These are phyloP conservation scores for Thermophis baileyi DNA, from an alignment of 2,113 vertebrate species.

Conservation along the genomic window DNA sequence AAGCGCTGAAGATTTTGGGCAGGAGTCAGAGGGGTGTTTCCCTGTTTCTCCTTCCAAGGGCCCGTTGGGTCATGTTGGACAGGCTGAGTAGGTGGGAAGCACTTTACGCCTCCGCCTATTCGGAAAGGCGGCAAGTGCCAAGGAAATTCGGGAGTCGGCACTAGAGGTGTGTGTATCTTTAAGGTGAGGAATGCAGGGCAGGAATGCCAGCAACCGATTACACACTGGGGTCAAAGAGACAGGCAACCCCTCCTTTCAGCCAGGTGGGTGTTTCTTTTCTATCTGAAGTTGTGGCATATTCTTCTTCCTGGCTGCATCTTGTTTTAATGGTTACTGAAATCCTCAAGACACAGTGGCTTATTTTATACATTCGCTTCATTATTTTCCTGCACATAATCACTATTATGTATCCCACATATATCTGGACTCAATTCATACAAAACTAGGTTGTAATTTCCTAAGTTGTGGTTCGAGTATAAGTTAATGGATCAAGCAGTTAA, in stretches of 20 bases:
- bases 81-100: neutral
- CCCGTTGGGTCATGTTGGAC: neutral
- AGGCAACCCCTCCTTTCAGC: neutral
- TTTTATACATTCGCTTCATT: neutral
- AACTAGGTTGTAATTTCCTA: neutral
- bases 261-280: neutral
- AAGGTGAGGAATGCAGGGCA: neutral
- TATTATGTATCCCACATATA: neutral
- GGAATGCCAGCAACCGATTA: constrained; percentile 12
- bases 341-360: neutral
- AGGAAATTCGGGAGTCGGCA: neutral
- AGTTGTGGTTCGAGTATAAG: neutral
- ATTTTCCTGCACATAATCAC: neutral
- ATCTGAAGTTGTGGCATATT: neutral
- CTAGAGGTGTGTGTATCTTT: neutral
- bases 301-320: neutral
- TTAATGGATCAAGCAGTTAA: neutral
- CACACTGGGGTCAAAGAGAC: neutral
- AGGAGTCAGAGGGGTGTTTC: too few relatives aligned
- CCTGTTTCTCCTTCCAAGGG: neutral
- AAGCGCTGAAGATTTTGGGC: neutral
- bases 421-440: neutral
- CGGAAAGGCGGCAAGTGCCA: neutral
- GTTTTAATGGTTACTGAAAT: neutral
- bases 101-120: neutral